phyloP scores from a whole-genome alignment of 2,888 invertebrate genomes.

The Dolomedes plantarius region DNA sequence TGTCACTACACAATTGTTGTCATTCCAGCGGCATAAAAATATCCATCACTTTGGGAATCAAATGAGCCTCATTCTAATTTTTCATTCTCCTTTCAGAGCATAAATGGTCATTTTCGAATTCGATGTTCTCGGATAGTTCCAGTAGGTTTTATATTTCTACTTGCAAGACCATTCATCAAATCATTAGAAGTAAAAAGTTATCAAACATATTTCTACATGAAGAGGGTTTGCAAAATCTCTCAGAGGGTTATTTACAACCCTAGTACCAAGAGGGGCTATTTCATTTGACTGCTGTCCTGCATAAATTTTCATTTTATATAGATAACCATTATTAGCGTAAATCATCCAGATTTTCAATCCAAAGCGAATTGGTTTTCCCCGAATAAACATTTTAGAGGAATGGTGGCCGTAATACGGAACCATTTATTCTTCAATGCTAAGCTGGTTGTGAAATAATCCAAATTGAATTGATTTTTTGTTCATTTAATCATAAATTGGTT shows the following conservation, averaged over 20 bases:
- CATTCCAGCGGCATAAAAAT: slow-evolving; percentile 6
- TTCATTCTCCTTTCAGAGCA: not conserved
- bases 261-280: not conserved
- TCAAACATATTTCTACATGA: slow-evolving; percentile 19
- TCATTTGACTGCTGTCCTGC: not conserved
- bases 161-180: slow-evolving; percentile 5
- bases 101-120: not conserved
- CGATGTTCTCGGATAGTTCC: not conserved
- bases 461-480: not conserved
- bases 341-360: slow-evolving; percentile 10
- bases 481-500: not conserved
- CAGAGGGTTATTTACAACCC: not conserved
- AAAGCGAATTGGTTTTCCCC: slow-evolving; percentile 2
- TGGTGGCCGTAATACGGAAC: no score
- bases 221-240: slow-evolving; percentile 10
- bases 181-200: slow-evolving; percentile 8
- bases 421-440: no score
- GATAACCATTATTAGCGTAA: not conserved
- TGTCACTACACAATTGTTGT: slow-evolving; percentile 6
- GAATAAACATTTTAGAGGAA: no score
- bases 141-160: not conserved
- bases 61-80: not conserved
- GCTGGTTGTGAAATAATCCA: no score
- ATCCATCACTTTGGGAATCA: not conserved
- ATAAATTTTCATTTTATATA: slow-evolving; percentile 19